Base-by-base conservation (phyloP, 2,888 invertebrate genomes). In the Ectropis crepuscularia region DNA sequence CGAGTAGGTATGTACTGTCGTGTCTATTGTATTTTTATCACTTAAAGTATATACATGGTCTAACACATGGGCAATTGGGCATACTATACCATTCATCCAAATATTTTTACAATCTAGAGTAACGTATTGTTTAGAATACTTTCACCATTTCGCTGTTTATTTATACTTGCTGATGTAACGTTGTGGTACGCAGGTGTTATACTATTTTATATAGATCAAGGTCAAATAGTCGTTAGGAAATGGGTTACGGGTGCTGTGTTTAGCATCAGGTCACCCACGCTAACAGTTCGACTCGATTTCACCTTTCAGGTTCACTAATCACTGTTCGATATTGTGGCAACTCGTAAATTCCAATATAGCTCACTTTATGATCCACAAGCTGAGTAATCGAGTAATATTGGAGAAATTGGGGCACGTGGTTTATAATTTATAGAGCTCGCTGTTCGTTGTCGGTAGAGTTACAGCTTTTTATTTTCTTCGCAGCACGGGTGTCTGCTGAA, bases 401-500 rank as follows among this genome's bases (percentile, higher is more conserved):
- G 41, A 51, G 50, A 41, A 51, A 51, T 50, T 51, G 55, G 48
- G 46, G 55, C 55, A 36, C 57, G 42, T 10, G 41, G 12, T 61
- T 45, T 28, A 57, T 57, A 39, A 53, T 58, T 54, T 54, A 58
- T 54, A 53, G 53, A 11, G 16, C 10, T 53, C 53, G 38, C 53
- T 37, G 53, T 36, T 47, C 28, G 50, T 48, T 57, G 37, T 45
- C 59, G 53, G 58, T 58, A 68, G 63, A 8, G 46, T 16, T 54
- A 46, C 45, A 51, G 45, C 7, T 57, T 43, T 37, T 51, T 49
- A 45, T 57, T 54, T 55, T 67, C 73, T 68, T 68, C 63, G 16
- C 92, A 96, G 95, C 97, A 97, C 90, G 97, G 97, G 68, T 96
- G 96, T 75, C 94, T 97, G 70, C 95, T 97, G 63, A 97, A 97